Percentiles rank a stretch among this genome's conserved stretches.
These are phyloP conservation scores for Oxytorus armatus DNA, from an alignment of 2,888 invertebrate species.

Conservation along the genomic window DNA sequence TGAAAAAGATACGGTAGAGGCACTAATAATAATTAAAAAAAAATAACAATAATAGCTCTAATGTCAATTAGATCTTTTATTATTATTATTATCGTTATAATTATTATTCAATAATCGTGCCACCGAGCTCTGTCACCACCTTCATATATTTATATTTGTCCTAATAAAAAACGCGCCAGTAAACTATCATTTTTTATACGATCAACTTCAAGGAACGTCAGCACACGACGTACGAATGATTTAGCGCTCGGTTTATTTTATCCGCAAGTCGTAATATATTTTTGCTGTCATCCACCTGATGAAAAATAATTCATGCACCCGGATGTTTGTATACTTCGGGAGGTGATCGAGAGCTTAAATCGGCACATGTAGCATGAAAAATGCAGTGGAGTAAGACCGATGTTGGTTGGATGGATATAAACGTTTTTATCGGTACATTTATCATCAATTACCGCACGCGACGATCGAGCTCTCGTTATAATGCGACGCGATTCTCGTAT, in stretches of 20 bases:
- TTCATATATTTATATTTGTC: neutral
- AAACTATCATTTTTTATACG: conserved; percentile 13
- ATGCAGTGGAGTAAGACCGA: neutral
- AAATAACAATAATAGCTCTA: too few species aligned
- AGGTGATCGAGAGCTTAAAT: too few species aligned
- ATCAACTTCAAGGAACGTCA: neutral
- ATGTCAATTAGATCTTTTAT: neutral
- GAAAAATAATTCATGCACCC: conserved; percentile 4
- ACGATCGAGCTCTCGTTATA: neutral
- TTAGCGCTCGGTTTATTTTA: conserved; percentile 10
- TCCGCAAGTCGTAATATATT: neutral
- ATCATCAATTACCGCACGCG: neutral
- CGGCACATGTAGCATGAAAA: neutral
- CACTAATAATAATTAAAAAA: too few species aligned
- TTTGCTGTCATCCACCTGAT: conserved; percentile 1
- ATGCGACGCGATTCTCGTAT: neutral
- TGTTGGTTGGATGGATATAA: neutral
- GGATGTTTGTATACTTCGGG: neutral
- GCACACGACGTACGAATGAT: neutral
- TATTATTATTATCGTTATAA: neutral
- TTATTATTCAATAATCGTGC: too few species aligned
- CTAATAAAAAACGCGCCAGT: conserved; percentile 9
- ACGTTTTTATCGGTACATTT: conserved; percentile 10
- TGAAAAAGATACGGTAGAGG: too few species aligned
- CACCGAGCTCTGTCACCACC: neutral